Base-by-base conservation (phyloP, 2,888 invertebrate genomes). In the Drosophila neoperkinsi region DNA sequence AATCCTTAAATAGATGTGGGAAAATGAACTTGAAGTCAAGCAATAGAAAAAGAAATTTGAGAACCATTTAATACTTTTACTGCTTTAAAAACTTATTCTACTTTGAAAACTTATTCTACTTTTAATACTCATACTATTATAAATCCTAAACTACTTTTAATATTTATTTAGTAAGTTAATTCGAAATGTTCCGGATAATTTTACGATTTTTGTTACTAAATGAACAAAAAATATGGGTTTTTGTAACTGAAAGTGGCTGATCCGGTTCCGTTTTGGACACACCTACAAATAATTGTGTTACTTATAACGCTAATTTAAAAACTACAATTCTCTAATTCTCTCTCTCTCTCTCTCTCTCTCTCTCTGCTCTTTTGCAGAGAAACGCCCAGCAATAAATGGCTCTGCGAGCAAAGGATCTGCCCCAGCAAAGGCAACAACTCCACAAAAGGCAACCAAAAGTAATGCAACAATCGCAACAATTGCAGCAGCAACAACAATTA, bases 331-430 rank as follows among this genome's bases (percentile, higher is more conserved):
- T 25, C 25, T 13, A 9, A 28, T 50, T 25, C 21, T 36, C 7
- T 21, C 6, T n/a, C 11, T 28, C 18, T 31, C 25, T 62, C 13
- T 18, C 1, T n/a, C 10, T 55, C n/a, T 31, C 3, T 25, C 21
- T 28, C 11, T 21, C 4, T 18, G 10, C 18, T 16, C 13, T 0
- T 10, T 75, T 81, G 25, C 72, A 85, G 85, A 84, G 55, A 88
- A 81, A 79, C 87, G 88, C 1, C 18, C 69, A 33, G 31, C 50
- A 38, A 11, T 38, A 25, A 69, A 41, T 41, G 61, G 61, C 25
- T n/a, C 51, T 11, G 36, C 30, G 1, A 30, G 25, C 69, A 69
- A 68, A 57, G 28, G 11, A 16, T 16, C 55, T 50, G 18, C n/a
- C 3, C 7, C 56, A 4, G 28, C 52, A 34, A 76, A 75, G 25